Percentiles rank a stretch among this genome's conserved stretches.
Conservation (phyloP, 2,113 vertebrate genomes). For the Pungitius pungitius region DNA sequence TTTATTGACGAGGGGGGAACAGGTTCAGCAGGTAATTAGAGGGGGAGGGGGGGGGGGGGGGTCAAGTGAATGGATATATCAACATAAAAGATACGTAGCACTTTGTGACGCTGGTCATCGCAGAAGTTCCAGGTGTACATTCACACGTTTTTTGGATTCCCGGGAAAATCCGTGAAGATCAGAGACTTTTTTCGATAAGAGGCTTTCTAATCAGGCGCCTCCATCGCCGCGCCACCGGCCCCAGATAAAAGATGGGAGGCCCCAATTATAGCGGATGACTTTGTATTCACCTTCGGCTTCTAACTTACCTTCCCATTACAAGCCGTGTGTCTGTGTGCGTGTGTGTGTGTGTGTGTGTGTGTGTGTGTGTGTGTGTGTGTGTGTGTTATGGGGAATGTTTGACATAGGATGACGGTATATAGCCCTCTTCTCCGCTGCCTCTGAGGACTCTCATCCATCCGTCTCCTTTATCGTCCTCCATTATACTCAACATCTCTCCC, state of each 20-base stretch:
- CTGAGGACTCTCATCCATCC: slow-evolving; percentile 87
- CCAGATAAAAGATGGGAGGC: slow-evolving; percentile 50
- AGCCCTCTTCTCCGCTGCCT: slow-evolving; percentile 82
- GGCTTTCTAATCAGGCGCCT: slow-evolving; percentile 44
- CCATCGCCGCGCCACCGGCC: slow-evolving; percentile 42
- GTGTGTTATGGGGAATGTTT: slow-evolving; percentile 41
- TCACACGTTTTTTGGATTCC: slow-evolving; percentile 41
- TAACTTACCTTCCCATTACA: slow-evolving; percentile 24
- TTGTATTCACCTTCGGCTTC: slow-evolving; percentile 50
- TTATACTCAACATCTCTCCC: slow-evolving; percentile 83
- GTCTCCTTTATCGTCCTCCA: slow-evolving; percentile 88
- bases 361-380: slow-evolving; percentile 6
- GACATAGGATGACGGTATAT: slow-evolving; percentile 89
- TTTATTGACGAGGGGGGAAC: slow-evolving; percentile 8
- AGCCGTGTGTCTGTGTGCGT: slow-evolving; percentile 7
- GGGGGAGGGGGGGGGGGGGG: not conserved
- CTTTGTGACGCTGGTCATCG: slow-evolving; percentile 5
- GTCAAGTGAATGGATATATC: slow-evolving; percentile 45
- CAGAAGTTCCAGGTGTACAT: slow-evolving; percentile 53
- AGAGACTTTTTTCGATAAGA: slow-evolving; percentile 25
- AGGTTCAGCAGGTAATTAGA: slow-evolving; percentile 58
- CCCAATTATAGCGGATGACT: slow-evolving; percentile 39
- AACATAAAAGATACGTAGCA: slow-evolving; percentile 15
- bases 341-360: slow-evolving; percentile 12
- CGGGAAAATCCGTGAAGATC: slow-evolving; percentile 26